Conservation (phyloP, 2,888 invertebrate species). For the Philereme transversata region DNA sequence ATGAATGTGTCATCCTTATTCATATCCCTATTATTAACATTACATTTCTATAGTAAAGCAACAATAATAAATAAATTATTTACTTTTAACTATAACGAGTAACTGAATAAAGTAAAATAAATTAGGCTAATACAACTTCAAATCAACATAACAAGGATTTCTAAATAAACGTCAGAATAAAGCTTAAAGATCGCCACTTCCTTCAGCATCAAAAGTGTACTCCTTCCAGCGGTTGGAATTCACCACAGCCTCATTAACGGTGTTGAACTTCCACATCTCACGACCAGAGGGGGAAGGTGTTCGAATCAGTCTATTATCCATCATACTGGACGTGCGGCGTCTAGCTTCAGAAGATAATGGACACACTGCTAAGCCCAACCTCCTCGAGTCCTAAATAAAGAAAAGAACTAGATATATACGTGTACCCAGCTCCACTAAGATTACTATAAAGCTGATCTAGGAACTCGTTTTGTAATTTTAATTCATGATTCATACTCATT, state of each 20-base stretch:
- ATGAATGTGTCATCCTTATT: slow-evolving; percentile 23
- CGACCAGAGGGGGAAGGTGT: slow-evolving; percentile 55
- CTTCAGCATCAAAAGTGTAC: slow-evolving; percentile 57
- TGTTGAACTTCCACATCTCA: slow-evolving; percentile 71
- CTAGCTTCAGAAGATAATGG: slow-evolving; percentile 66
- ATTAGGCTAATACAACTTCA: slow-evolving; percentile 5
- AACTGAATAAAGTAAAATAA: slow-evolving; percentile 5
- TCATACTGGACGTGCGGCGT: slow-evolving; percentile 61
- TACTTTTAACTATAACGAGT: slow-evolving; percentile 3
- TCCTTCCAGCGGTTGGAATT: slow-evolving; percentile 69
- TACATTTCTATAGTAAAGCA: too few species aligned
- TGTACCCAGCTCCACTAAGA: too few species aligned
- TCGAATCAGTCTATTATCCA: slow-evolving; percentile 57
- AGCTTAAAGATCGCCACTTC: slow-evolving; percentile 38
- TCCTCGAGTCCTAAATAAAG: slow-evolving; percentile 52
- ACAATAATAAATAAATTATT: slow-evolving; percentile 7
- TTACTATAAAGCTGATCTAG: too few species aligned
- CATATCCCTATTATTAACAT: slow-evolving; percentile 17
- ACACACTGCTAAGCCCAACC: slow-evolving; percentile 53
- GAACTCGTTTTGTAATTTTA: too few species aligned
- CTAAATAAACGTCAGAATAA: not conserved
- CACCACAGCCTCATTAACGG: slow-evolving; percentile 69
- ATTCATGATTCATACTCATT: too few species aligned
- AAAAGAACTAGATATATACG: too few species aligned
- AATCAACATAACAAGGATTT: slow-evolving; percentile 15